phyloP scores from a whole-genome alignment of 2,113 vertebrate species.

The Tauraco erythrolophus region DNA sequence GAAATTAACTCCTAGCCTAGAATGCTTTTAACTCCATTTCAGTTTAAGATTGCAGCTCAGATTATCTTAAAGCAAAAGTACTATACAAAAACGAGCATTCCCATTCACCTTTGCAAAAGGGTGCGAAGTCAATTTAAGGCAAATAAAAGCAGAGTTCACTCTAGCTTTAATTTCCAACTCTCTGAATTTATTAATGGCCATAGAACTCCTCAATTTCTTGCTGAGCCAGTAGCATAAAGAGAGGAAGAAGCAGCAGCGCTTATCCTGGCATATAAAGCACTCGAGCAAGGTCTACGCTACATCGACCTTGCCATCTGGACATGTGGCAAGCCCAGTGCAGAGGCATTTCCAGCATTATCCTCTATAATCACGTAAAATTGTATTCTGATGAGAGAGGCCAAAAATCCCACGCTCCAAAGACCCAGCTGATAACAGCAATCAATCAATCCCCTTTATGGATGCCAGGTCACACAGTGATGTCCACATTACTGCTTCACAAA shows the following conservation, averaged over 20 bases:
- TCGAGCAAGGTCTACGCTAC: background rate
- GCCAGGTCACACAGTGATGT: background rate
- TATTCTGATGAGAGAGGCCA: constrained; percentile 22
- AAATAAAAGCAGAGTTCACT: background rate
- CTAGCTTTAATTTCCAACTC: background rate
- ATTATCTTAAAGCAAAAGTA: background rate
- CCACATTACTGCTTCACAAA: background rate
- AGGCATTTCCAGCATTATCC: constrained; percentile 52
- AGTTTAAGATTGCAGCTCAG: background rate
- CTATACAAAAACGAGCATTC: background rate
- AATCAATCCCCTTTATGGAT: background rate
- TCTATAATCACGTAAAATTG: constrained; percentile 20
- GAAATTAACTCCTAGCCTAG: background rate
- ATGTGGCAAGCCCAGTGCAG: background rate
- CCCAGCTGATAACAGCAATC: background rate
- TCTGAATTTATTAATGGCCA: background rate
- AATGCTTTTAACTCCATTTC: background rate
- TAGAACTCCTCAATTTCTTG: background rate
- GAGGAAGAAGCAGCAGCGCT: background rate
- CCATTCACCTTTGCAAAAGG: background rate
- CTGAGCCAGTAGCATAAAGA: background rate
- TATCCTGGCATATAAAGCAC: background rate
- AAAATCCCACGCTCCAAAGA: constrained; percentile 24
- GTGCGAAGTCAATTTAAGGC: background rate
- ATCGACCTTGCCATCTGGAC: constrained; percentile 57